phyloP scores from a whole-genome alignment of 1,140 invertebrate genomes.

The Bombus ignitus region DNA sequence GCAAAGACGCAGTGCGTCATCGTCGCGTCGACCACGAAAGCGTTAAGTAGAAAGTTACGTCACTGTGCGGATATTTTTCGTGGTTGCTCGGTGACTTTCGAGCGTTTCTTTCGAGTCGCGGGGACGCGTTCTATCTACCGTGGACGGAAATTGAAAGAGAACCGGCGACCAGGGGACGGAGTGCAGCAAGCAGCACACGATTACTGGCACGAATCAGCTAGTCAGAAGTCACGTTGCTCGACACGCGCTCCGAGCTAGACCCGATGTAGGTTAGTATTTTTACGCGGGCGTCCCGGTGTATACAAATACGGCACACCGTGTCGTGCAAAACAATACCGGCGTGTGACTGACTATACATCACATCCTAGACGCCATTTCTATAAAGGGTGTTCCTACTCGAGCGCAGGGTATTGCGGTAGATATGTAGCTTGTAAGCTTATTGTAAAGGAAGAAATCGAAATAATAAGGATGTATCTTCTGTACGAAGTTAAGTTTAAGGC shows the following conservation, averaged over 20 bases:
- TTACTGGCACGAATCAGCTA: slow-evolving; percentile 48
- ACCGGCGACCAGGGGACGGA: neutral
- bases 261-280: slow-evolving; percentile 79
- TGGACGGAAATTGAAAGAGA: slow-evolving; percentile 1
- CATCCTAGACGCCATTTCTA: neutral
- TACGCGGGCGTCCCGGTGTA: slow-evolving; percentile 56
- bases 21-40: neutral
- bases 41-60: slow-evolving; percentile 33
- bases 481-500: too few species aligned
- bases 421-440: too few species aligned
- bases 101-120: neutral
- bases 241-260: slow-evolving; percentile 74
- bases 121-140: neutral
- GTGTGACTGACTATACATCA: neutral
- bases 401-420: fast-evolving
- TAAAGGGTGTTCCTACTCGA: too few species aligned
- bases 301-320: slow-evolving; percentile 13
- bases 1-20: neutral
- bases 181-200: neutral
- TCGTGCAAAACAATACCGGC: slow-evolving; percentile 29
- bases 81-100: neutral
- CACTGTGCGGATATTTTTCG: slow-evolving; percentile 15
- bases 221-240: slow-evolving; percentile 79
- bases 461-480: fast-evolving
- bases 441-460: too few species aligned